Evolutionary conservation across 2,797 vertebrate genomes (phyloP).

Genomic region (Varecia variegata): DNA sequence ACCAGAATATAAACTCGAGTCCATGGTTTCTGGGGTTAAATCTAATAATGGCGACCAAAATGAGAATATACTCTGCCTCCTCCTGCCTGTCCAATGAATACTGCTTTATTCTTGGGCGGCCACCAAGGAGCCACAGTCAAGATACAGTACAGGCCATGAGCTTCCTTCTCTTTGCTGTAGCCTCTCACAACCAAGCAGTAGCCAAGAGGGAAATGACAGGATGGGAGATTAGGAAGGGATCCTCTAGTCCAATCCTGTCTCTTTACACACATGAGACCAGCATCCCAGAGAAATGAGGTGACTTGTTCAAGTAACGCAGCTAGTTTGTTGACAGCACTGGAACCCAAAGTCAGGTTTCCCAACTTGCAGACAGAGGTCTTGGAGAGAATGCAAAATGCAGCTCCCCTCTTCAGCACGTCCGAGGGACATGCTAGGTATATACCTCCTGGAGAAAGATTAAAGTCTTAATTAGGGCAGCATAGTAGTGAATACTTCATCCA

Average conservation of each 20-base stretch:
- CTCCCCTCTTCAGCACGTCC: neutral
- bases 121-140: neutral
- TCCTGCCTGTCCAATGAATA: neutral
- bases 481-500: neutral
- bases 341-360: neutral
- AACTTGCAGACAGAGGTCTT: neutral
- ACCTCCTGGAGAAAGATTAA: neutral
- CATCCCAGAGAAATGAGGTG: neutral
- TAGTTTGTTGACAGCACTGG: neutral
- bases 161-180: neutral
- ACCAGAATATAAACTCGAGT: neutral
- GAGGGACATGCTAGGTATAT: neutral
- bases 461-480: neutral
- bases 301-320: neutral
- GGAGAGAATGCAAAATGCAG: neutral
- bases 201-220: neutral
- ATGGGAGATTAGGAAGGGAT: neutral
- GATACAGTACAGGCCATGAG: neutral
- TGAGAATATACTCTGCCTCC: neutral
- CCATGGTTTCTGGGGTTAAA: neutral
- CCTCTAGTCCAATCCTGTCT: neutral
- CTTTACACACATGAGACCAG: neutral
- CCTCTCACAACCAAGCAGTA: neutral
- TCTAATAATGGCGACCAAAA: neutral
- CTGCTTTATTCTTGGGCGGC: neutral